Conservation (phyloP, 2,888 invertebrate species). For the Callinectes sapidus region DNA sequence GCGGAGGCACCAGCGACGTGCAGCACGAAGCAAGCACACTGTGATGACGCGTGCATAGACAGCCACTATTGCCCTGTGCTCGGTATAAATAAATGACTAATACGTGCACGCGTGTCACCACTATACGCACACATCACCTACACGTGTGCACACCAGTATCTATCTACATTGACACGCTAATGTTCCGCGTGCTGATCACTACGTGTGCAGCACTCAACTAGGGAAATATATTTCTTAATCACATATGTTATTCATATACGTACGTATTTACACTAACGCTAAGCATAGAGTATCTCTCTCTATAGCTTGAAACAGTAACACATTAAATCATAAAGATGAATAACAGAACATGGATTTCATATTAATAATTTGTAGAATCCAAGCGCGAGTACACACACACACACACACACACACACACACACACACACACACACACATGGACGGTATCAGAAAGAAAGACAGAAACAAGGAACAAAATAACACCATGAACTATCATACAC, state of each 20-base stretch:
- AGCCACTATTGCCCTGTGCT: not conserved
- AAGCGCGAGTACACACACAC: not conserved
- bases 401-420: not conserved
- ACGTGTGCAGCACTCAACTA: not conserved
- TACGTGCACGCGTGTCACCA: not conserved
- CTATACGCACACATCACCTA: not conserved
- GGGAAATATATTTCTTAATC: not conserved
- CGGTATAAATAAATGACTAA: not conserved
- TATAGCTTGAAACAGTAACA: not conserved
- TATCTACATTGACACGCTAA: not conserved
- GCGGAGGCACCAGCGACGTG: not conserved
- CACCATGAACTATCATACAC: too few species aligned
- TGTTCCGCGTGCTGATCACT: not conserved
- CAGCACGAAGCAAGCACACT: not conserved
- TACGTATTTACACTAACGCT: slow-evolving; percentile 17
- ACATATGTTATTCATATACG: not conserved
- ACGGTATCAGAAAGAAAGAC: too few species aligned
- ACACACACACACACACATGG: not conserved
- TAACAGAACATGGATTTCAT: not conserved
- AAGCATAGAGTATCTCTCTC: not conserved
- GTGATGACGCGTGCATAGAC: not conserved
- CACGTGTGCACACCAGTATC: not conserved
- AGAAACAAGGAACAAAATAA: too few species aligned
- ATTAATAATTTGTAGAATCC: not conserved
- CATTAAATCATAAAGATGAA: not conserved